Evolutionary conservation across 1,140 invertebrate genomes (phyloP).

Genomic region (Calosoma granatense): DNA sequence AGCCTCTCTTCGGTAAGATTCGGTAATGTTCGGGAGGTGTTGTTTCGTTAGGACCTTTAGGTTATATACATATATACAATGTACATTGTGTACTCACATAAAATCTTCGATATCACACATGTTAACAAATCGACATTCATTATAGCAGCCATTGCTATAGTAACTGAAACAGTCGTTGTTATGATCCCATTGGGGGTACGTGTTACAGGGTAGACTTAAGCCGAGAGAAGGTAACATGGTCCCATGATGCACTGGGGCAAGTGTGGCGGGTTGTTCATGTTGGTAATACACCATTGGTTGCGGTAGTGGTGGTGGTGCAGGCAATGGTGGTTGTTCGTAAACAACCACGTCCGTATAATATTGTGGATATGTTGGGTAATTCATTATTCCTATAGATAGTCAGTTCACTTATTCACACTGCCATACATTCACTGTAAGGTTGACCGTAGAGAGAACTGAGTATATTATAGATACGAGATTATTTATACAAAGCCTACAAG

Average conservation of each 20-base stretch:
- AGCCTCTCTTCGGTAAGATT: no score
- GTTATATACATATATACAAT: neutral
- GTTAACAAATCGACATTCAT: conserved; percentile 48
- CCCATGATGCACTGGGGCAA: neutral
- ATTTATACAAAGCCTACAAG: no score
- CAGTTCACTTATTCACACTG: conserved; percentile 4
- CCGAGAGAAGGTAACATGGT: neutral
- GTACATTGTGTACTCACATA: conserved; percentile 49
- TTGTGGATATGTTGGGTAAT: neutral
- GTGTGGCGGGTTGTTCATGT: neutral
- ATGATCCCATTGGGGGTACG: conserved; percentile 45
- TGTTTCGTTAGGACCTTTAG: no score
- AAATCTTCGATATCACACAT: conserved; percentile 57
- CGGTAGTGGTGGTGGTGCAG: neutral
- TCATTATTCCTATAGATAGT: no score
- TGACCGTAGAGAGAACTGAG: no score
- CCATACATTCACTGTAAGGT: no score
- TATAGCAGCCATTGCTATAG: conserved; percentile 42
- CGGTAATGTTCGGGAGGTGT: no score
- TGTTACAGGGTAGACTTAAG: conserved; percentile 40
- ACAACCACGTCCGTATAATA: neutral
- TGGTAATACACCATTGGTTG: neutral
- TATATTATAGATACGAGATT: no score
- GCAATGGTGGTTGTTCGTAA: neutral
- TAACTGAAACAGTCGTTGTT: conserved; percentile 48